A percentile compares a stretch with the other conserved stretches of the same genome.
Evolutionary conservation across 2,113 vertebrate species (phyloP).

Genomic region (Stercorarius parasiticus): DNA sequence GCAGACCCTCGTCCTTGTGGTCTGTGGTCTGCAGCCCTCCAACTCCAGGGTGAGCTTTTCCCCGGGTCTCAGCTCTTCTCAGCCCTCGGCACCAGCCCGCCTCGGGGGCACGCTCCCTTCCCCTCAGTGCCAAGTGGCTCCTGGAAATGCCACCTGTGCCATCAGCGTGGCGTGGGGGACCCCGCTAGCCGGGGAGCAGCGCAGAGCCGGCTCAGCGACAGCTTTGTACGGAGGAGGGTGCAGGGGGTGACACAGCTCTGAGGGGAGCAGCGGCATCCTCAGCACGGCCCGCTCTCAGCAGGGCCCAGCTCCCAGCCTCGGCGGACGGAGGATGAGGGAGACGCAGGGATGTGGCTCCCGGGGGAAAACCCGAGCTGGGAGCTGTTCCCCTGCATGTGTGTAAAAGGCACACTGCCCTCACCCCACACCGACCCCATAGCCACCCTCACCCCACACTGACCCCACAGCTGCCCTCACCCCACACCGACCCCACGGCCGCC

Average conservation of each 20-base stretch:
- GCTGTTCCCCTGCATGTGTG: background rate
- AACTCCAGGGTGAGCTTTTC: background rate
- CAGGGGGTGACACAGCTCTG: background rate
- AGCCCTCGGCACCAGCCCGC: too few relatives aligned
- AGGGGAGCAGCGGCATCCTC: background rate
- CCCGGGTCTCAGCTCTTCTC: too few relatives aligned
- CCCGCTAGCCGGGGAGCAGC: background rate
- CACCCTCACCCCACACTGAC: too few relatives aligned
- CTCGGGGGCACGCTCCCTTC: too few relatives aligned
- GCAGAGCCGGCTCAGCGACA: background rate
- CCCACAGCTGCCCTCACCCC: too few relatives aligned
- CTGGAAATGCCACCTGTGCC: background rate
- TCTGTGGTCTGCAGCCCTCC: too few relatives aligned
- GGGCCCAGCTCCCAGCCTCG: too few relatives aligned
- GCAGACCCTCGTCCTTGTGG: background rate
- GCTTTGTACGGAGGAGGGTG: background rate
- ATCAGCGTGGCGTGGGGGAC: background rate
- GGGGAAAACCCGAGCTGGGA: background rate
- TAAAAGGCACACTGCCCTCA: background rate
- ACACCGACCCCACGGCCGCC: background rate
- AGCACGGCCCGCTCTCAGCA: background rate
- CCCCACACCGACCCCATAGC: background rate
- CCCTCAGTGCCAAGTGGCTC: background rate
- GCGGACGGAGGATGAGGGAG: background rate
- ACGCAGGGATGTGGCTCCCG: too few relatives aligned